These are phyloP conservation scores for Sminthurinus aureus DNA, from an alignment of 2,888 invertebrate species.

Conservation along the genomic window DNA sequence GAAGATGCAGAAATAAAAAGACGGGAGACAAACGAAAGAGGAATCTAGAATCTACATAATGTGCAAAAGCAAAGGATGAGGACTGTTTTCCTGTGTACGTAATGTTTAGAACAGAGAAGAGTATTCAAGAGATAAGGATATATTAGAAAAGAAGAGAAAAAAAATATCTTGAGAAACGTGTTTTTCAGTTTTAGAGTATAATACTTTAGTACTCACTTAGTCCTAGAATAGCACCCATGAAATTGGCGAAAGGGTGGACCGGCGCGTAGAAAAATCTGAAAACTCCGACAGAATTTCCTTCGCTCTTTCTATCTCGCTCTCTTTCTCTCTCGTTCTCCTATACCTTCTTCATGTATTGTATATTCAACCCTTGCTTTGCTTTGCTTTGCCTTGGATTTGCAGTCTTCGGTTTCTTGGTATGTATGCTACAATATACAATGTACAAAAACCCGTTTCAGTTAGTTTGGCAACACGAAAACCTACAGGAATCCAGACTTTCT, in stretches of 20 bases:
- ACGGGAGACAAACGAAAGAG: not conserved
- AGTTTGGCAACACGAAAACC: not conserved
- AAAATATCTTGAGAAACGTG: too few relatives aligned
- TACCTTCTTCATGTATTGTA: not conserved
- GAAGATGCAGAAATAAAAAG: not conserved
- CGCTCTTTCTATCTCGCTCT: not conserved
- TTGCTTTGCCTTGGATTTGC: too few relatives aligned
- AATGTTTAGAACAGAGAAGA: not conserved
- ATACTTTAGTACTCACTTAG: not conserved
- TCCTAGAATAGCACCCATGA: conserved; percentile 30
- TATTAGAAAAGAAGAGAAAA: too few relatives aligned
- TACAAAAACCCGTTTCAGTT: not conserved
- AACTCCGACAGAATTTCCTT: not conserved
- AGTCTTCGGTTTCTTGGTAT: too few relatives aligned
- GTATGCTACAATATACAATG: not conserved
- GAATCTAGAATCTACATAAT: too few relatives aligned
- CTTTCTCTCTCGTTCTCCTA: too few relatives aligned
- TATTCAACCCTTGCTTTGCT: too few relatives aligned
- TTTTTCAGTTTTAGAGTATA: not conserved
- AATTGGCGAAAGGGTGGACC: conserved; percentile 49
- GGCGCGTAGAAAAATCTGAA: conserved; percentile 48
- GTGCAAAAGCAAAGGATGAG: not conserved
- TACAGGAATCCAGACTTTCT: not conserved
- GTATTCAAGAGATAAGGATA: not conserved
- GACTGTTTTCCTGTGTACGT: too few relatives aligned